A percentile compares a stretch with the other conserved stretches of the same genome.
phyloP scores from a whole-genome alignment of 2,888 invertebrate genomes.

The Polyommatus icarus region DNA sequence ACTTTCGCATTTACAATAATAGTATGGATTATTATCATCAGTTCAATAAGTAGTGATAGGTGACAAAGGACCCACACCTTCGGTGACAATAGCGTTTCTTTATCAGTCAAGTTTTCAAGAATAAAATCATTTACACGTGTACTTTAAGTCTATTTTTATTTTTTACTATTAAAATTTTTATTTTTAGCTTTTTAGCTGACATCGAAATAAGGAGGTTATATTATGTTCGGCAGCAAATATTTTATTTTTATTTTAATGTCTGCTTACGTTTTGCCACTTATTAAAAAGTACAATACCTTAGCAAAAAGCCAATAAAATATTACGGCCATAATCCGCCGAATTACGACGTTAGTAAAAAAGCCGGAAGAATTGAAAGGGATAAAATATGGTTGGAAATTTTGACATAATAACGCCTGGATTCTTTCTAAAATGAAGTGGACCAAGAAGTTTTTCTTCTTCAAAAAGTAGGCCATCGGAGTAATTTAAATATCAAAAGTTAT shows the following conservation, averaged over 20 bases:
- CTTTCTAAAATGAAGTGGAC: constrained; percentile 18
- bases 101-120: too few relatives aligned
- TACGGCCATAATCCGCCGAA: background rate
- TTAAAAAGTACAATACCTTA: background rate
- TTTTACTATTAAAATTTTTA: too few relatives aligned
- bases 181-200: too few relatives aligned
- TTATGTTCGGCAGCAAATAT: background rate
- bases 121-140: too few relatives aligned
- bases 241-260: background rate
- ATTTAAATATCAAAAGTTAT: constrained; percentile 27
- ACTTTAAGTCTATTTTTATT: background rate
- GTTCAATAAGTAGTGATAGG: too few relatives aligned
- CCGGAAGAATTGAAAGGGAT: constrained; percentile 16
- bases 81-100: too few relatives aligned
- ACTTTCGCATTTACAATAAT: too few relatives aligned
- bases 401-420: constrained; percentile 10
- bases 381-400: constrained; percentile 18
- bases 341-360: background rate
- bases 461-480: constrained; percentile 26
- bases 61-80: too few relatives aligned
- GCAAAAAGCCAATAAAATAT: background rate
- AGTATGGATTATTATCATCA: too few relatives aligned
- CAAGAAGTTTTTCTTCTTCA: constrained; percentile 22
- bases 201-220: background rate
- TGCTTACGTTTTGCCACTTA: background rate